Evolutionary conservation across 2,888 invertebrate species (phyloP).

Genomic region (Pimpla rufipes): DNA sequence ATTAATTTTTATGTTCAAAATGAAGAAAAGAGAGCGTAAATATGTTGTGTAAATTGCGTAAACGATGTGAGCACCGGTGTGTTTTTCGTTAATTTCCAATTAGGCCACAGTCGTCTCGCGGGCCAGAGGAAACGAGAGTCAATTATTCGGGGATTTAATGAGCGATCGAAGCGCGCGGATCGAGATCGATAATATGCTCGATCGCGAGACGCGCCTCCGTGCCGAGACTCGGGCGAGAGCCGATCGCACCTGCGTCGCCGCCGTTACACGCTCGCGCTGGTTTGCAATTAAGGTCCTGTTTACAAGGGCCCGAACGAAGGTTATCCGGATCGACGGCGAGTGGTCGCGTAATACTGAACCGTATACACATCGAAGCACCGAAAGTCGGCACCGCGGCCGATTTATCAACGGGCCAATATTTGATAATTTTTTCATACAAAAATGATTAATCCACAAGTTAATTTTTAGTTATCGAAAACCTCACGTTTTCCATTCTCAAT

Average conservation of each 20-base stretch:
- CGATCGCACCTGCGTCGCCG: constrained; percentile 47
- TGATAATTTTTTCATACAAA: too few species aligned
- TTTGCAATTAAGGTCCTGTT: constrained; percentile 57
- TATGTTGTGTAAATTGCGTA: constrained; percentile 6
- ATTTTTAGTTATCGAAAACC: too few species aligned
- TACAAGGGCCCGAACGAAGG: constrained; percentile 37
- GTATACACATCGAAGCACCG: constrained; percentile 1
- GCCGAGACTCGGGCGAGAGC: constrained; percentile 38
- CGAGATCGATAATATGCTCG: constrained; percentile 8
- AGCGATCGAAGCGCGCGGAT: constrained; percentile 14
- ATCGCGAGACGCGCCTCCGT: background rate
- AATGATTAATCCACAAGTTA: too few species aligned
- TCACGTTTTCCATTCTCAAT: too few species aligned
- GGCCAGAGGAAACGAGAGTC: constrained; percentile 33
- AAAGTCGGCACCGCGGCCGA: background rate
- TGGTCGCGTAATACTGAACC: background rate
- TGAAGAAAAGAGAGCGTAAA: background rate
- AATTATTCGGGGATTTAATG: constrained; percentile 55
- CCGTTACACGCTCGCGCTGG: constrained; percentile 52
- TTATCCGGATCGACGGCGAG: constrained; percentile 33
- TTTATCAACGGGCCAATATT: constrained; percentile 19
- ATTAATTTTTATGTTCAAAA: background rate
- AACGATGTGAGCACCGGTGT: constrained; percentile 38
- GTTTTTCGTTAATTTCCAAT: constrained; percentile 42
- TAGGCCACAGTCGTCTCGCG: constrained; percentile 17